These are phyloP conservation scores for Loris lydekkerianus DNA, from an alignment of 2,797 vertebrate species.

Conservation along the genomic window DNA sequence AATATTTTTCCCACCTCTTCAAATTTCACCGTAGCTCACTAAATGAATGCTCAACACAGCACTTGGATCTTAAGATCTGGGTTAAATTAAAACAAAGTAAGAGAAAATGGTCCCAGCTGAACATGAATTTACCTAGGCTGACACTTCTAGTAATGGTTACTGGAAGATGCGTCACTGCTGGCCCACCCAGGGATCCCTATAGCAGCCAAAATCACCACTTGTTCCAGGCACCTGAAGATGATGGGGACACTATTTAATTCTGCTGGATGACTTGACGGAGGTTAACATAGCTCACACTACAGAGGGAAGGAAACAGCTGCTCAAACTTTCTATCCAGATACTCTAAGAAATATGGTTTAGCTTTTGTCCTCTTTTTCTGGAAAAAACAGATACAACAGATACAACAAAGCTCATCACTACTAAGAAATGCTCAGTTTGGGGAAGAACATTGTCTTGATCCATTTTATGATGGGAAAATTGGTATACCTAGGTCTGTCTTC, in stretches of 20 bases:
- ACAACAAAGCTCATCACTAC: neutral
- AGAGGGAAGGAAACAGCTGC: neutral
- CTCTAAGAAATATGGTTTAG: neutral
- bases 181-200: conserved; percentile 69
- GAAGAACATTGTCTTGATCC: neutral
- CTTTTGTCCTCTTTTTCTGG: neutral
- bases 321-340: neutral
- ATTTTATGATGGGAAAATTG: neutral
- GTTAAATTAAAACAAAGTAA: conserved; percentile 72
- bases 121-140: conserved; percentile 68
- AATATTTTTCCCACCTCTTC: conserved; percentile 32
- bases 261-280: neutral
- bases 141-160: conserved; percentile 12
- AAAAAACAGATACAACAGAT: neutral
- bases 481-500: neutral
- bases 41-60: conserved; percentile 45
- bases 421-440: neutral
- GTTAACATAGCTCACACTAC: neutral
- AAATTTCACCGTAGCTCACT: conserved; percentile 51
- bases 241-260: neutral
- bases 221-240: neutral
- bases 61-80: conserved; percentile 65
- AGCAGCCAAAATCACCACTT: neutral
- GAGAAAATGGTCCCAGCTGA: conserved; percentile 73
- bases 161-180: neutral